Evolutionary conservation across 1,140 invertebrate genomes (phyloP), one percentile per base, ranked within the genome.

Genomic region (Zaprionus tsacasi): DNA sequence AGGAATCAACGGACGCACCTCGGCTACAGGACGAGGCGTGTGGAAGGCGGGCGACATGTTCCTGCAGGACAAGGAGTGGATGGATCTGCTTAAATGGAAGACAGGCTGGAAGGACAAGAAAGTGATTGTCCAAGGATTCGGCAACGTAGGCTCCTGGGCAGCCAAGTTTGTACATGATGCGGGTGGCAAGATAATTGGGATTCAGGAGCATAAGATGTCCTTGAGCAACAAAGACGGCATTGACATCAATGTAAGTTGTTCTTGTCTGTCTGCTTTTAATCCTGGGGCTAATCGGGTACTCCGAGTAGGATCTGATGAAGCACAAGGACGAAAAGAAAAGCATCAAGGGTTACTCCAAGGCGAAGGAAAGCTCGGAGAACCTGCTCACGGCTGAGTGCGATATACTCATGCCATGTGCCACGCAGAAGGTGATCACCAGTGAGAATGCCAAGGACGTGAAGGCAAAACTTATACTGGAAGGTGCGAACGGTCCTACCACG

Each of bases 401-500:
- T 87, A 98, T 99, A 64, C 93, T 99, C 1, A 94, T 98, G 12
- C 96, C 97, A 10, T 96, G 97, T 70, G 98, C 97, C n/a, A 95
- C 94, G 63, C 97, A 99, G 88, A 97, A 98, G 93, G 94, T 95
- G 27, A 95, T 99, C 52, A 95, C 94, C 6, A 94, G 94, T 70
- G 94, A 95, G 0, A 97, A 97, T 92, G 98, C 97, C 10, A 91
- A 94, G 45, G 94, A 95, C 69, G 93, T 98, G 10, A 94, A 97
- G 80, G 96, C 96, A 11, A 98, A 96, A 93, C 81, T 95, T 5
- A 93, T 95, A 38, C 90, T 94, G 6, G 97, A 98, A 93, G 97
- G 96, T 60, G 97, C 98, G 27, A 98, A 98, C 93, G 97, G 97
- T 21, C 97, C 98, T 0, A 96, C 95, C 2, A 98, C 97, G 1